Base-by-base conservation (phyloP, 2,888 invertebrate genomes). In the Neoascia interrupta region DNA sequence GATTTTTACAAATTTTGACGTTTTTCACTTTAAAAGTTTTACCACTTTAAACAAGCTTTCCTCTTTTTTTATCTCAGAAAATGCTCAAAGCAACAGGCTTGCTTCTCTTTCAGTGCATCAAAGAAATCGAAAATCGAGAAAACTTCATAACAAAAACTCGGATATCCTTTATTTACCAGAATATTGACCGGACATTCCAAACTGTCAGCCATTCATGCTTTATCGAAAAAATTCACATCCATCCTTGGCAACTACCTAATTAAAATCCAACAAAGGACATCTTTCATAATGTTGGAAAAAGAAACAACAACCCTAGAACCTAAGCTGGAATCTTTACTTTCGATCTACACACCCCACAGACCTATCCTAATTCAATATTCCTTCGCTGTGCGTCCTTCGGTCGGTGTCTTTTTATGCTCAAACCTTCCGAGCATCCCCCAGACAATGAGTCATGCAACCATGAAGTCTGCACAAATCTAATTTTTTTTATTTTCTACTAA, bases 371-470 rank as follows among this genome's bases (percentile, higher is more conserved):
- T 49, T 34, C 49, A 19, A 34, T 31, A 6, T 49, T 49, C 49
- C n/a, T 31, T 28, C 6, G 18, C 10, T 6, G 15, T 10, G 13
- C 16, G 26, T 15, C 54, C 34, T 8, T 13, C 15, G 15, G 36
- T 16, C 5, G 16, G n/a, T 16, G 15, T n/a, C n/a, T n/a, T n/a
- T n/a, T n/a, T n/a, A n/a, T n/a, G n/a, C n/a, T 54, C 26, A 54
- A 21, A 54, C 37, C 54, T 39, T 54, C 26, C 37, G 15, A 16
- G 16, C 11, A 23, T n/a, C n/a, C n/a, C n/a, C 26, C 26, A 39
- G 39, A 37, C 26, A 39, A 54, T 54, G 54, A 54, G 16, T 54
- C 54, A 54, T 54, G 4, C 26, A 37, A 39, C 26, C 37, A 39
- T 54, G 53, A 26, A 54, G 11, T 39, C 26, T 54, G 8, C 23